phyloP scores from a whole-genome alignment of 2,113 vertebrate species.

The Smithornis capensis region DNA sequence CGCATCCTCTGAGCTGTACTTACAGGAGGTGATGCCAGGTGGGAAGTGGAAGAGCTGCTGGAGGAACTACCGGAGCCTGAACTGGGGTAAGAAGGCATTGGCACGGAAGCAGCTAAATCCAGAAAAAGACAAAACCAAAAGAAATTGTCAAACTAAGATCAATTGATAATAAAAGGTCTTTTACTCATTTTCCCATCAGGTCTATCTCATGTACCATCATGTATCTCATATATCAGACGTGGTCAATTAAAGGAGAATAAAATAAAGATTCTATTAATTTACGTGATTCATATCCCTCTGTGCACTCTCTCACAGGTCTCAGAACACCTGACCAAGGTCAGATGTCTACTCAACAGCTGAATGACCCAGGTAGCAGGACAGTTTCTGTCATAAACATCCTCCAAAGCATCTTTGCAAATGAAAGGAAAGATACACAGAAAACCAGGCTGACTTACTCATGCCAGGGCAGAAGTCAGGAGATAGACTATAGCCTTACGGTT shows the following conservation, averaged over 20 bases:
- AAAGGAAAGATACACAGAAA: neutral
- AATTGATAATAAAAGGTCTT: neutral
- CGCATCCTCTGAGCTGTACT: conserved; percentile 32
- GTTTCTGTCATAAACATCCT: neutral
- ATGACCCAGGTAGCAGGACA: neutral
- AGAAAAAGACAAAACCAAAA: neutral
- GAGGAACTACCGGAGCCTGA: conserved; percentile 88
- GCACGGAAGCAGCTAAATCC: conserved; percentile 80
- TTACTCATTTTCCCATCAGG: neutral
- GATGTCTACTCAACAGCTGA: neutral
- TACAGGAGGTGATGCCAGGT: conserved; percentile 89
- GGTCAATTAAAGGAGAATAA: neutral
- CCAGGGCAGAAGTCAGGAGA: neutral
- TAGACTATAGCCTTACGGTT: neutral
- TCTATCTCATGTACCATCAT: neutral
- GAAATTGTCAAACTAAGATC: neutral
- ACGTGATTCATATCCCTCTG: fast-evolving
- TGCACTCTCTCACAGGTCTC: neutral
- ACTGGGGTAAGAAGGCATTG: conserved; percentile 83
- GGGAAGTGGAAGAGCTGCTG: conserved; percentile 89
- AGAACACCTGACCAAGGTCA: neutral
- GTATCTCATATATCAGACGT: neutral
- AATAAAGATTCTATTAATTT: neutral
- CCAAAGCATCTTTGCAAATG: neutral
- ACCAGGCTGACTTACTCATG: neutral